Conservation (phyloP, 2,888 invertebrate species). For the Bimastos eiseni region DNA sequence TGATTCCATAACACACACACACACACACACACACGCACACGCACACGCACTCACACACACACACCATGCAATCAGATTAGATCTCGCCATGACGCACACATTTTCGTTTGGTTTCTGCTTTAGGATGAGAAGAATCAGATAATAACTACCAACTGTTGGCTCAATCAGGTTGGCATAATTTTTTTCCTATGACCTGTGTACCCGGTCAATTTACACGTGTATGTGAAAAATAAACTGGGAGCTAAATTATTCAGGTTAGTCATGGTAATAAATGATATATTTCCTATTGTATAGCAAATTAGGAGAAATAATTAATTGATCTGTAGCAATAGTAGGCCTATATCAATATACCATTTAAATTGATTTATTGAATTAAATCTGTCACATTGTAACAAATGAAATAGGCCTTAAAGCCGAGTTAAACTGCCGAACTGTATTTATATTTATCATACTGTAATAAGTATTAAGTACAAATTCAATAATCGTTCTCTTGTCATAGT, state of each 20-base stretch:
- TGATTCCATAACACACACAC: too few species aligned
- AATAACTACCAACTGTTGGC: slow-evolving; percentile 17
- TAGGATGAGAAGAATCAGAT: slow-evolving; percentile 22
- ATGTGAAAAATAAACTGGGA: too few species aligned
- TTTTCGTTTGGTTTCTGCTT: neutral
- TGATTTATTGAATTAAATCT: neutral
- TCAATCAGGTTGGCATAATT: neutral
- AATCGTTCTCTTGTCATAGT: neutral
- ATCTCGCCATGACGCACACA: neutral
- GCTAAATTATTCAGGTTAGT: too few species aligned
- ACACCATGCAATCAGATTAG: neutral
- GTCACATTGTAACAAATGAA: neutral
- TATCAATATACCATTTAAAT: too few species aligned
- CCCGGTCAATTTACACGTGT: too few species aligned
- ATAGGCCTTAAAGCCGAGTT: neutral
- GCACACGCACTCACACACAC: too few species aligned
- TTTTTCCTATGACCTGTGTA: too few species aligned
- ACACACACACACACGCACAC: too few species aligned
- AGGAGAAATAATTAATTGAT: too few species aligned
- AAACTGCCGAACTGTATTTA: neutral
- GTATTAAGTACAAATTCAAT: neutral
- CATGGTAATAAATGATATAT: neutral
- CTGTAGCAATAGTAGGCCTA: too few species aligned
- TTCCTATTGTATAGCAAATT: neutral
- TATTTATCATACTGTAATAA: neutral